phyloP scores from a whole-genome alignment of 2,797 vertebrate species.

The Microcaecilia unicolor region DNA sequence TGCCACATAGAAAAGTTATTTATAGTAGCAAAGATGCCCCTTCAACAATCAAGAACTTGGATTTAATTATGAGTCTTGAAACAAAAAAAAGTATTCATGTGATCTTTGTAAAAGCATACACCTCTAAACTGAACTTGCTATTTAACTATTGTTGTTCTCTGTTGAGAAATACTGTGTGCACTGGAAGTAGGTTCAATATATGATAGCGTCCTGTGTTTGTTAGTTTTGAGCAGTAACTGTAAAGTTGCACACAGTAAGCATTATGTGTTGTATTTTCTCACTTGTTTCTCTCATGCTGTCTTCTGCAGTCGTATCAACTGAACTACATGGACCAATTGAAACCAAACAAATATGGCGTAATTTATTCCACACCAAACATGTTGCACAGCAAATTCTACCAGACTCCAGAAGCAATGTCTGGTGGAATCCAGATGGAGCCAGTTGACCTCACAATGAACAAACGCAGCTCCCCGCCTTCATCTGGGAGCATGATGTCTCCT shows the following conservation, averaged over 20 bases:
- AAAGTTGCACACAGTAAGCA: too few relatives aligned
- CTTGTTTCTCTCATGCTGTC: neutral
- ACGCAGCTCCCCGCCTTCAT: slow-evolving; percentile 66
- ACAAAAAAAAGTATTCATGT: too few relatives aligned
- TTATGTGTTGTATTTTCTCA: neutral
- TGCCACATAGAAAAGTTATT: too few relatives aligned
- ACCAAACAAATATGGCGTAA: slow-evolving; percentile 69
- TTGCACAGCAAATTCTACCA: slow-evolving; percentile 57
- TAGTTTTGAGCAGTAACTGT: neutral
- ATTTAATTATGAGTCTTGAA: too few relatives aligned
- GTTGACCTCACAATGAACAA: slow-evolving; percentile 91
- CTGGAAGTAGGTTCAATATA: neutral
- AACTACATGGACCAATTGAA: slow-evolving; percentile 75
- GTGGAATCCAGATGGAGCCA: slow-evolving; percentile 80
- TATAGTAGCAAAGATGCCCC: too few relatives aligned
- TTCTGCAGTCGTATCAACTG: slow-evolving; percentile 63
- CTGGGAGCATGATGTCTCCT: slow-evolving; percentile 62
- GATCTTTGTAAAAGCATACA: too few relatives aligned
- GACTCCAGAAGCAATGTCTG: slow-evolving; percentile 46
- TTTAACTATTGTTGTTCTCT: too few relatives aligned
- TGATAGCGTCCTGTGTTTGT: neutral
- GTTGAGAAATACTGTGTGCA: too few relatives aligned
- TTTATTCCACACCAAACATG: slow-evolving; percentile 61
- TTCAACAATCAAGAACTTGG: too few relatives aligned
- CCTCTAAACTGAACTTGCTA: too few relatives aligned